A percentile compares a stretch with the other conserved stretches of the same genome.
These are phyloP conservation scores for Oreochromis grahami DNA, from an alignment of 2,797 vertebrate species.

Conservation along the genomic window DNA sequence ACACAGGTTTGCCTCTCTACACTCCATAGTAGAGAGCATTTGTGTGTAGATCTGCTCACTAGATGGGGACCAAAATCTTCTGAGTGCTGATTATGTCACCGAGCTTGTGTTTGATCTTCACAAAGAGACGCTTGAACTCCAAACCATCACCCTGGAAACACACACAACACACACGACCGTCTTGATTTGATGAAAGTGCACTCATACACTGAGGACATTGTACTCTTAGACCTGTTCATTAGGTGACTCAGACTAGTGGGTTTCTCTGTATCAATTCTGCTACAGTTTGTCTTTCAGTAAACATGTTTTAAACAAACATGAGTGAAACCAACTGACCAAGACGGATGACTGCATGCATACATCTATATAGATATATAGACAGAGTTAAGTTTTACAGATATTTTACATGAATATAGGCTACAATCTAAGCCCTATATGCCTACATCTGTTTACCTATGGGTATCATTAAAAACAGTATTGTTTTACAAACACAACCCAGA, in stretches of 20 bases:
- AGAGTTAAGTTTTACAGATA: background rate
- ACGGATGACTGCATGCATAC: background rate
- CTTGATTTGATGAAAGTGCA: background rate
- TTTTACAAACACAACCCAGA: background rate
- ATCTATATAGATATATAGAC: background rate
- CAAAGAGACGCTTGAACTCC: slow-evolving; percentile 94
- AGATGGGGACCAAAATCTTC: slow-evolving; percentile 79
- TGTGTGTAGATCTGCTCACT: slow-evolving; percentile 53
- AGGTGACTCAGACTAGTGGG: background rate
- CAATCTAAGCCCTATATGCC: background rate
- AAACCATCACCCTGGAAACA: slow-evolving; percentile 88
- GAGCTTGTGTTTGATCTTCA: slow-evolving; percentile 92
- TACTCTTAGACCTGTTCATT: background rate
- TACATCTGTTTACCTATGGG: rapidly evolving
- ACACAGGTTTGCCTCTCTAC: slow-evolving; percentile 1
- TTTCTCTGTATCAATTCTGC: background rate
- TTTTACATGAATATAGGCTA: background rate
- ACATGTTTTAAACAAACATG: background rate
- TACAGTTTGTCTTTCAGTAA: background rate
- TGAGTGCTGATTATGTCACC: slow-evolving; percentile 86
- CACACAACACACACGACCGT: background rate
- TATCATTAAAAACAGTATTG: background rate
- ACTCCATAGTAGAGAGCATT: background rate
- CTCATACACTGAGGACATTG: background rate
- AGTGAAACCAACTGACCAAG: background rate